Evolutionary conservation across 2,888 invertebrate genomes (phyloP).

Genomic region (Tetramorium bicarinatum): DNA sequence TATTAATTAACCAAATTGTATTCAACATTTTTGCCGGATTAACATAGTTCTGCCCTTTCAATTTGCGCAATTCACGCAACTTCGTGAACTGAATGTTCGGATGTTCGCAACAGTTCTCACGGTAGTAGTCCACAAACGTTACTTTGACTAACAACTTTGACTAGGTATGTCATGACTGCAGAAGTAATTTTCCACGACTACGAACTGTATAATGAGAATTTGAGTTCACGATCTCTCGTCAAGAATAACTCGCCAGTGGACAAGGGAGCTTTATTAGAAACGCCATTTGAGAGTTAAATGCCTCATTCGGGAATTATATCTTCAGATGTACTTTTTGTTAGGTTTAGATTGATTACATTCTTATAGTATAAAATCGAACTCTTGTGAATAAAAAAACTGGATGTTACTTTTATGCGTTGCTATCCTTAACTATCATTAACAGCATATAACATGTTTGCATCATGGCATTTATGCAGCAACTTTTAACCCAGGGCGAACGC

Average conservation of each 20-base stretch:
- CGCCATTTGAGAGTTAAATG: slow-evolving; percentile 15
- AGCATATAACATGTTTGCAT: background rate
- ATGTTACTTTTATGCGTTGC: background rate
- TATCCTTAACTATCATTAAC: background rate
- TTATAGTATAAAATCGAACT: background rate
- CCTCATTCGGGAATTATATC: background rate
- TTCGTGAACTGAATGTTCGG: slow-evolving; percentile 42
- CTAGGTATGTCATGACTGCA: slow-evolving; percentile 48
- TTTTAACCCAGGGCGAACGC: slow-evolving; percentile 24
- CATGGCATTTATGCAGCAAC: background rate
- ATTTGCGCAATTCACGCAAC: slow-evolving; percentile 33
- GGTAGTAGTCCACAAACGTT: slow-evolving; percentile 36
- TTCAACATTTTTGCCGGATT: slow-evolving; percentile 27
- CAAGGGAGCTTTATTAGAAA: slow-evolving; percentile 39
- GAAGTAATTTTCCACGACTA: slow-evolving; percentile 52
- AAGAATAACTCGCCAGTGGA: slow-evolving; percentile 43
- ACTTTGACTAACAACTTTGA: slow-evolving; percentile 53
- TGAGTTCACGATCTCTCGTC: slow-evolving; percentile 39
- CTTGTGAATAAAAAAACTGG: background rate
- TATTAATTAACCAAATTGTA: slow-evolving; percentile 1
- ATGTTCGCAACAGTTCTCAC: slow-evolving; percentile 49
- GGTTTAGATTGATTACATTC: background rate
- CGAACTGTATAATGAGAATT: slow-evolving; percentile 51
- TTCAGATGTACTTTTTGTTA: background rate
- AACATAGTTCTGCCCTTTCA: slow-evolving; percentile 30